phyloP scores from a whole-genome alignment of 2,797 vertebrate genomes.

The Smutsia gigantea region DNA sequence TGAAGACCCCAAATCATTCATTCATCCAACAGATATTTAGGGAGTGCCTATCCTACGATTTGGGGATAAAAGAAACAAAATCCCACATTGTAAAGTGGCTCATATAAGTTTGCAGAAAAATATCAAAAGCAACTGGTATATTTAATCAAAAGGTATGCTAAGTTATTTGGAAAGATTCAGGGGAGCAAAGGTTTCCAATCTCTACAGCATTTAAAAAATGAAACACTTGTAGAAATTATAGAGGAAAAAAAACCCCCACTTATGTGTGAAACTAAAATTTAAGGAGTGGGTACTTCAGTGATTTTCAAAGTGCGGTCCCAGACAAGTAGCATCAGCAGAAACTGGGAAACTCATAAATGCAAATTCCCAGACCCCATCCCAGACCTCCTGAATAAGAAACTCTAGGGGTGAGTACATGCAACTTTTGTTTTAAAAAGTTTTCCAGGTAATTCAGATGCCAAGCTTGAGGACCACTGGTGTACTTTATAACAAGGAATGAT shows the following conservation, averaged over 20 bases:
- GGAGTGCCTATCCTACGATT: not conserved
- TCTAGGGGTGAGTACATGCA: not conserved
- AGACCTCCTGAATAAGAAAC: not conserved
- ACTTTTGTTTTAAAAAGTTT: not conserved
- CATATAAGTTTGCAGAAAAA: not conserved
- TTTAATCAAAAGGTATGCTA: not conserved
- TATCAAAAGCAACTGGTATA: not conserved
- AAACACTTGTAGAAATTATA: not conserved
- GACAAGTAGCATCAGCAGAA: not conserved
- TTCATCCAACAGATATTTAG: not conserved
- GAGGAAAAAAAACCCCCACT: not conserved
- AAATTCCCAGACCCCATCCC: not conserved
- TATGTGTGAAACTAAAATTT: not conserved
- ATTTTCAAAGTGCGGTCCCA: not conserved
- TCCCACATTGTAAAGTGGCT: not conserved
- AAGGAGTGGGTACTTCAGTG: not conserved
- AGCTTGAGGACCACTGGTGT: not conserved
- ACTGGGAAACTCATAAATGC: not conserved
- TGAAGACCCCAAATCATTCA: not conserved
- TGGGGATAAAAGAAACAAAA: not conserved
- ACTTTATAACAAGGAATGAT: not conserved
- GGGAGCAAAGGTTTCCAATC: constrained; percentile 9
- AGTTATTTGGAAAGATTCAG: not conserved
- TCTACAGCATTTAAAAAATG: not conserved
- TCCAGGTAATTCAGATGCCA: not conserved